These are phyloP conservation scores for Garrulus glandarius DNA, from an alignment of 2,797 vertebrate genomes.

Conservation along the genomic window DNA sequence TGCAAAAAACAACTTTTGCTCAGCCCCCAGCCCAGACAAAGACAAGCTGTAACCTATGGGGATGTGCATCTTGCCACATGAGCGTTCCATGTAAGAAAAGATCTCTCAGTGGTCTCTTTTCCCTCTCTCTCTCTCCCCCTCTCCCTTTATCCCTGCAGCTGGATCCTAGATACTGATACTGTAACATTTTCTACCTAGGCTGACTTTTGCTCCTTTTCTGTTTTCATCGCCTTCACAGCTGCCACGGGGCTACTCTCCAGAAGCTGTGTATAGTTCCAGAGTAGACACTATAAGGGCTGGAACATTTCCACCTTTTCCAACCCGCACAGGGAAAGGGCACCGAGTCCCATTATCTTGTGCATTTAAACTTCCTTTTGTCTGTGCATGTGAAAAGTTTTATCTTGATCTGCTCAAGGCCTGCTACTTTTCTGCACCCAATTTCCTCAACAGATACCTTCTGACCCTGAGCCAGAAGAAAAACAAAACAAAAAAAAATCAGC, in stretches of 20 bases:
- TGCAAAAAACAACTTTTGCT: neutral
- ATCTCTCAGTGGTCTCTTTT: neutral
- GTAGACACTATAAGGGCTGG: neutral
- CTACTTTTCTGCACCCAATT: neutral
- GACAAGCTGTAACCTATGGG: neutral
- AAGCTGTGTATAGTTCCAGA: neutral
- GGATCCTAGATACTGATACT: neutral
- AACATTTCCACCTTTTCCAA: neutral
- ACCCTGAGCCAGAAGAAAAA: neutral
- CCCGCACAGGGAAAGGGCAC: neutral
- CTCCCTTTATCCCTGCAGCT: neutral
- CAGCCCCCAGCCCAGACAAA: neutral
- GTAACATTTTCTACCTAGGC: neutral
- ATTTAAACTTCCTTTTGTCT: neutral
- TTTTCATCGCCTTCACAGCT: neutral
- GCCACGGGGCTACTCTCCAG: neutral
- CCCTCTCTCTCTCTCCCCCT: fast-evolving
- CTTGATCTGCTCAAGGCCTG: neutral
- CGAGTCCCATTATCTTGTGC: neutral
- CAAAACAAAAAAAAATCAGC: neutral
- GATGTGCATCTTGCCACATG: neutral
- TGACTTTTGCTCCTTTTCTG: neutral
- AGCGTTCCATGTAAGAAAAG: neutral
- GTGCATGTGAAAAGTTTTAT: neutral
- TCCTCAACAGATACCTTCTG: neutral